Conservation (phyloP, 2,113 vertebrate genomes). For the Puffinus mauretanicus region DNA sequence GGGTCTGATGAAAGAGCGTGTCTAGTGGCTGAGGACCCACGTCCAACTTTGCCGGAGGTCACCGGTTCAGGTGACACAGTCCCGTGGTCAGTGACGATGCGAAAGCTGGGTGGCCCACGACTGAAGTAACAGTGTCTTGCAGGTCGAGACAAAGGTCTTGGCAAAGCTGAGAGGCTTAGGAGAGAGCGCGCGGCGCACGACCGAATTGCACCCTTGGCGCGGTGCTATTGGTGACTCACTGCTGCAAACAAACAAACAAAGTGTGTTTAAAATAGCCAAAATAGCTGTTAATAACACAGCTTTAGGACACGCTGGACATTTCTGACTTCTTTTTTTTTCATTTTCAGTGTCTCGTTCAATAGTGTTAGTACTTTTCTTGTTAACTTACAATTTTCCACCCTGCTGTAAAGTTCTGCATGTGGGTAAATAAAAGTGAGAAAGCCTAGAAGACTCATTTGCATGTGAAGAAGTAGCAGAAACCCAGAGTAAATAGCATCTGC, state of each 20-base stretch:
- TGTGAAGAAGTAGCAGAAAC: constrained; percentile 36
- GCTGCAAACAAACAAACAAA: neutral
- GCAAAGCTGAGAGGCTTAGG: neutral
- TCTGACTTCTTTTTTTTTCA: neutral
- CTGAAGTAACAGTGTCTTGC: neutral
- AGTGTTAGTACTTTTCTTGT: neutral
- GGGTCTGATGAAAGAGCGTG: neutral
- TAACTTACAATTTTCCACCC: neutral
- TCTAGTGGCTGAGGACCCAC: neutral
- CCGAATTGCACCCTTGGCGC: neutral
- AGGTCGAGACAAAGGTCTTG: neutral
- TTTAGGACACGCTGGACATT: neutral
- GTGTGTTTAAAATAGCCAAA: neutral
- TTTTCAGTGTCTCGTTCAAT: neutral
- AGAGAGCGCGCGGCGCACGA: neutral
- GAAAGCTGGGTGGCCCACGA: neutral
- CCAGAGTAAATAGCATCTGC: neutral
- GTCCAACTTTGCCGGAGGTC: neutral
- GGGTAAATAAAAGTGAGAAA: constrained; percentile 30
- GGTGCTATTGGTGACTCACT: neutral
- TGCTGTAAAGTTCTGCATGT: neutral
- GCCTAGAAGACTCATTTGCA: constrained; percentile 27
- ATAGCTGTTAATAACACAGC: constrained; percentile 13
- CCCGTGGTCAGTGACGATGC: fast-evolving
- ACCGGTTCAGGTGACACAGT: neutral